Conservation (phyloP, 2,797 vertebrate genomes). For the Aplochiton taeniatus region DNA sequence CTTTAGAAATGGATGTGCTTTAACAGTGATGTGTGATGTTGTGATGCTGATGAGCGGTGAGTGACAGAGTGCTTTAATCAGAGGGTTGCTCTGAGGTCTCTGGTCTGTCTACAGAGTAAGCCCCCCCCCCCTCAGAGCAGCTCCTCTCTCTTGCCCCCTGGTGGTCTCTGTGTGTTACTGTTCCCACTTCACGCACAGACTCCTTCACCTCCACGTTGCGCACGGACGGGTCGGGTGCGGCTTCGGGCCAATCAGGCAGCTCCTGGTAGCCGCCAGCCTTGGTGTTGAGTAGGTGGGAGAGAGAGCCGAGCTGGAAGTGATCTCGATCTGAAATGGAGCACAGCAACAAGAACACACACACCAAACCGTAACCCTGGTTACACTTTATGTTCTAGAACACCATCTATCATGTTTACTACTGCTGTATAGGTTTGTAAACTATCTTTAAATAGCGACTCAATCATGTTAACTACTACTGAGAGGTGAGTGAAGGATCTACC, state of each 20-base stretch:
- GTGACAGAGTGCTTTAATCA: constrained; percentile 49
- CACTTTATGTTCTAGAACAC: too few relatives aligned
- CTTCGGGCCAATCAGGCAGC: constrained; percentile 93
- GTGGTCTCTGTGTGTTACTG: constrained; percentile 78
- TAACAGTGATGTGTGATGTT: constrained; percentile 44
- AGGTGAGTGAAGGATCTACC: constrained; percentile 66
- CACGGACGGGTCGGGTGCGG: constrained; percentile 95
- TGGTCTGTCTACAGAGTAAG: constrained; percentile 37
- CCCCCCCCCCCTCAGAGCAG: constrained; percentile 36
- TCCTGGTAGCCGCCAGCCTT: constrained; percentile 98
- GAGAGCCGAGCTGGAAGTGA: constrained; percentile 96
- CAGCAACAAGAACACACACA: neutral
- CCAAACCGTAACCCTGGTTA: neutral
- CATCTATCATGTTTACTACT: too few relatives aligned
- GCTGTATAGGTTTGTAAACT: too few relatives aligned
- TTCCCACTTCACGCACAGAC: constrained; percentile 85
- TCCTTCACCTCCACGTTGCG: constrained; percentile 99
- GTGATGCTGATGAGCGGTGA: constrained; percentile 47
- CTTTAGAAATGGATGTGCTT: constrained; percentile 38
- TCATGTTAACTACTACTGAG: too few relatives aligned
- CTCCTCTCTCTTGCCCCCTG: too few relatives aligned
- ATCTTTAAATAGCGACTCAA: too few relatives aligned
- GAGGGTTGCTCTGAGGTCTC: constrained; percentile 60
- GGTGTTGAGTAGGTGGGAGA: constrained; percentile 95
- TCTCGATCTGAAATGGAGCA: constrained; percentile 87